These are phyloP conservation scores for Gymnorhina tibicen DNA, from an alignment of 2,113 vertebrate genomes.

Conservation along the genomic window DNA sequence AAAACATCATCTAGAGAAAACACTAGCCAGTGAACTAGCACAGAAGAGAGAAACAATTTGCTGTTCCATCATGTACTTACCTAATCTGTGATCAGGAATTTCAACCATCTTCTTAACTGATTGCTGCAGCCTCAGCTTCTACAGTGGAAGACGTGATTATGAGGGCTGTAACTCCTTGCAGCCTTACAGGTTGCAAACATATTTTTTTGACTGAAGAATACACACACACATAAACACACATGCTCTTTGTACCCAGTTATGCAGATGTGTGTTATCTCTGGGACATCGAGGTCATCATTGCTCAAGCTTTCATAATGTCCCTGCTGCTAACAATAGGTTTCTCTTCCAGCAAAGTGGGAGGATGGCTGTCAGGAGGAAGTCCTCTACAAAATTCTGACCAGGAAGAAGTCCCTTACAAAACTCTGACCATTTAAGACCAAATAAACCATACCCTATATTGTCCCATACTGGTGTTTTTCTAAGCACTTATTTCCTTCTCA, in stretches of 20 bases:
- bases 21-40: not conserved
- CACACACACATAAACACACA: not conserved
- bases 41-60: not conserved
- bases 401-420: not conserved
- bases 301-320: not conserved
- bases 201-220: not conserved
- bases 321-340: not conserved
- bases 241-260: not conserved
- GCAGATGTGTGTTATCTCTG: not conserved
- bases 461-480: not conserved
- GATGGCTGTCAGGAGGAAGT: not conserved
- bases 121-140: constrained; percentile 22
- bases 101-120: constrained; percentile 35
- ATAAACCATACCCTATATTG: not conserved
- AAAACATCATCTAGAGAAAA: not conserved
- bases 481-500: not conserved
- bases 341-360: not conserved
- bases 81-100: not conserved
- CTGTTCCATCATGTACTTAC: constrained; percentile 14
- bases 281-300: not conserved
- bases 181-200: not conserved
- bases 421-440: not conserved
- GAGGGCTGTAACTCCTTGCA: not conserved
- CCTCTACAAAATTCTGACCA: not conserved
- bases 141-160: not conserved